phyloP scores from a whole-genome alignment of 2,888 invertebrate species.

The Drosophila helvetica region DNA sequence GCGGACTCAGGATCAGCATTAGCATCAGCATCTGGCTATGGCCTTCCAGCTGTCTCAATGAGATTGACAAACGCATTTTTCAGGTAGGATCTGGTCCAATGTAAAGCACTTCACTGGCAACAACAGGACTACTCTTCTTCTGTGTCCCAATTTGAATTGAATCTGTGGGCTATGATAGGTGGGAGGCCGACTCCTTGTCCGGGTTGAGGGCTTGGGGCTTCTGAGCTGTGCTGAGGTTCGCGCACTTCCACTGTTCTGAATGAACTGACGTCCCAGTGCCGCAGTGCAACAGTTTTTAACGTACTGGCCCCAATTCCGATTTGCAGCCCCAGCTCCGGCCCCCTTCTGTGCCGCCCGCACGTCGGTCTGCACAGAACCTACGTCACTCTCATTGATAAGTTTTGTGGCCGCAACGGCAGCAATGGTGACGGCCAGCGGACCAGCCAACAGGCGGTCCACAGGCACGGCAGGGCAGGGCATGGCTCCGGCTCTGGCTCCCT shows the following conservation, averaged over 20 bases:
- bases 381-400: constrained; percentile 78
- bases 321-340: constrained; percentile 56
- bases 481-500: not conserved
- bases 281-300: constrained; percentile 82
- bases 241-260: constrained; percentile 80
- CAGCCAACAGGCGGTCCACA: no score
- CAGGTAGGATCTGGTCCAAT: not conserved
- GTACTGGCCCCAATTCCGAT: constrained; percentile 75
- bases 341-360: not conserved
- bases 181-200: constrained; percentile 23
- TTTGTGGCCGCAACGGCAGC: constrained; percentile 53
- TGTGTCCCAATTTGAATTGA: constrained; percentile 22
- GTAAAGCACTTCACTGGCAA: constrained; percentile 12
- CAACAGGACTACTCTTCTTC: not conserved
- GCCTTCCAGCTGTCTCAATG: constrained; percentile 24
- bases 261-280: constrained; percentile 75
- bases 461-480: constrained; percentile 15
- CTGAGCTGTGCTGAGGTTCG: constrained; percentile 56
- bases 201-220: constrained; percentile 12
- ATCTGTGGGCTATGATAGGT: constrained; percentile 10
- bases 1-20: constrained; percentile 57
- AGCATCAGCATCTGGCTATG: constrained; percentile 24
- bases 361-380: constrained; percentile 62
- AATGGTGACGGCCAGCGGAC: no score
- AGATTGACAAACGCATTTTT: constrained; percentile 54